Percentiles rank a stretch among this genome's conserved stretches.
These are phyloP conservation scores for Myrmecobius fasciatus DNA, from an alignment of 2,113 vertebrate genomes.

Conservation along the genomic window DNA sequence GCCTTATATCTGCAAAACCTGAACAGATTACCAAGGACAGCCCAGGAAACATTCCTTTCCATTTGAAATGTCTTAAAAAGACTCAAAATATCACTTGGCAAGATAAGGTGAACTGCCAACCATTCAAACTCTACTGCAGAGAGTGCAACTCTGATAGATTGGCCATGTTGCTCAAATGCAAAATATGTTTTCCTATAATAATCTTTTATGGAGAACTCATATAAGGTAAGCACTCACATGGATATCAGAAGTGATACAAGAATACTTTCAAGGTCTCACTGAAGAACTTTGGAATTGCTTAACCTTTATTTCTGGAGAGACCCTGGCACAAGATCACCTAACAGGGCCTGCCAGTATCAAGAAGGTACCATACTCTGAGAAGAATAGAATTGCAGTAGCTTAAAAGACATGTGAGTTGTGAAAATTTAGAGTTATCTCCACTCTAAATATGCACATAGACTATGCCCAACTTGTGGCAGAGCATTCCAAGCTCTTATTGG, in stretches of 20 bases:
- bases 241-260: not conserved
- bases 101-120: not conserved
- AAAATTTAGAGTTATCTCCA: no score
- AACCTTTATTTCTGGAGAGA: not conserved
- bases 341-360: not conserved
- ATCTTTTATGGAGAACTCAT: not conserved
- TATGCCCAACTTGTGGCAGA: no score
- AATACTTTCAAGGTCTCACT: not conserved
- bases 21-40: not conserved
- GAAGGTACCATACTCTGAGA: not conserved
- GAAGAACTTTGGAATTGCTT: no score
- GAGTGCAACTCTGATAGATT: not conserved
- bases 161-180: not conserved
- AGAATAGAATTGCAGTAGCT: not conserved
- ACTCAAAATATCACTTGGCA: not conserved
- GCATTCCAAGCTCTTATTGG: no score
- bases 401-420: no score
- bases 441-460: no score
- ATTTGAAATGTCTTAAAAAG: not conserved
- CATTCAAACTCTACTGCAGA: not conserved
- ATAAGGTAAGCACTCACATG: not conserved
- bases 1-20: not conserved
- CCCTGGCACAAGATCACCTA: not conserved
- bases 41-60: not conserved
- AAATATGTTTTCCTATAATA: not conserved